Percentiles rank a stretch among this genome's conserved stretches.
Evolutionary conservation across 2,888 invertebrate species (phyloP).

Genomic region (Leptinotarsa haldemani): DNA sequence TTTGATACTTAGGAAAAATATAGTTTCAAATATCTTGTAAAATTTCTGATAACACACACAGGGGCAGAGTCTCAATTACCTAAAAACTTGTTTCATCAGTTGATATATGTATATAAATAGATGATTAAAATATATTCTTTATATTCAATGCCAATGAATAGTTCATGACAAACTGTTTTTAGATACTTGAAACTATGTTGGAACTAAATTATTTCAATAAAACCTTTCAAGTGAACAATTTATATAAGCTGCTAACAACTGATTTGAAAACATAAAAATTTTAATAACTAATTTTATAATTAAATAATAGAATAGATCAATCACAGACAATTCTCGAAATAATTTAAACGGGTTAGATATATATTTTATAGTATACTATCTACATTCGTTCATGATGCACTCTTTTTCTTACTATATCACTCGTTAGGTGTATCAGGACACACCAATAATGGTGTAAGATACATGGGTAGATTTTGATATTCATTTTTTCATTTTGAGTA

Average conservation of each 20-base stretch:
- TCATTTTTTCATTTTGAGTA: constrained; percentile 5
- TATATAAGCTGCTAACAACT: constrained; percentile 38
- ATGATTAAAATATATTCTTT: too few relatives aligned
- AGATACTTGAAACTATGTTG: background rate
- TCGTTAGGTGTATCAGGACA: constrained; percentile 10
- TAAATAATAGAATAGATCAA: constrained; percentile 66
- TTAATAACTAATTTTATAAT: constrained; percentile 56
- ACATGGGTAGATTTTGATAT: constrained; percentile 6
- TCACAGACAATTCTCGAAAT: constrained; percentile 68
- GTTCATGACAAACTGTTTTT: background rate
- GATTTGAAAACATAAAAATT: constrained; percentile 47
- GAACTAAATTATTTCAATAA: constrained; percentile 28
- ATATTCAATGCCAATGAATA: background rate
- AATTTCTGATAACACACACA: background rate
- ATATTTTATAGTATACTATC: constrained; percentile 52
- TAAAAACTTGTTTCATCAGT: background rate
- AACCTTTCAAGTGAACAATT: constrained; percentile 41
- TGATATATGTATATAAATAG: background rate
- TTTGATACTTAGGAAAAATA: constrained; percentile 18
- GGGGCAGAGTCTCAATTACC: too few relatives aligned
- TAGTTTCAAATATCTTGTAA: too few relatives aligned
- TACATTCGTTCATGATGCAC: constrained; percentile 53
- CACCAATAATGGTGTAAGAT: background rate
- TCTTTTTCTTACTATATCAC: constrained; percentile 23
- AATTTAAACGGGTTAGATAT: constrained; percentile 61